Percentiles rank a stretch among this genome's conserved stretches.
phyloP scores from a whole-genome alignment of 1,140 invertebrate species.

The Lerema accius region DNA sequence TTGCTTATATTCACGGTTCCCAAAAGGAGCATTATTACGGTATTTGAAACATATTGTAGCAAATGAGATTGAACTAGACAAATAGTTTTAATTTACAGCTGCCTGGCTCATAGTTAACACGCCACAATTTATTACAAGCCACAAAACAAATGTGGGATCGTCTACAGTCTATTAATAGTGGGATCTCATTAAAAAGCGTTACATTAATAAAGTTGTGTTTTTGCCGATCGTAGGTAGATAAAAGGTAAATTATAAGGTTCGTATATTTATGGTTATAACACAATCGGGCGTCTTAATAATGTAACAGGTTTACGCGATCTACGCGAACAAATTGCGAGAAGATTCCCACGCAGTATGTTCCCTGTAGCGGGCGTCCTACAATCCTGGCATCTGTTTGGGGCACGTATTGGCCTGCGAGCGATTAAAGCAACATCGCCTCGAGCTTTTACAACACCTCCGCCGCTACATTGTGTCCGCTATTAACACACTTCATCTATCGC shows the following conservation, averaged over 20 bases:
- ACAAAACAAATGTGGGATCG: not conserved
- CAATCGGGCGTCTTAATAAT: slow-evolving; percentile 11
- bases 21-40: too few species aligned
- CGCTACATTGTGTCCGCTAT: slow-evolving; percentile 16
- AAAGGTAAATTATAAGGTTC: slow-evolving; percentile 6
- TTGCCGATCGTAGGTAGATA: not conserved
- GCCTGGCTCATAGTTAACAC: too few species aligned
- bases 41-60: too few species aligned
- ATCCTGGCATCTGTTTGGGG: slow-evolving; percentile 6
- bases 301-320: slow-evolving; percentile 27
- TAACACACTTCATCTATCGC: not conserved
- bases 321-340: slow-evolving; percentile 23
- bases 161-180: not conserved
- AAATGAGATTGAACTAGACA: not conserved
- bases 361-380: slow-evolving; percentile 3
- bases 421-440: slow-evolving; percentile 12
- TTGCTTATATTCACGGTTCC: too few species aligned
- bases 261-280: slow-evolving; percentile 17
- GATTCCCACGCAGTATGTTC: slow-evolving; percentile 17
- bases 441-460: slow-evolving; percentile 11
- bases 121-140: not conserved
- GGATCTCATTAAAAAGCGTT: not conserved
- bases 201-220: not conserved
- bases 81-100: not conserved
- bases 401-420: slow-evolving; percentile 18